These are phyloP conservation scores for Tokudaia tokunoshimensis DNA, from an alignment of 2,797 vertebrate species.

Conservation along the genomic window DNA sequence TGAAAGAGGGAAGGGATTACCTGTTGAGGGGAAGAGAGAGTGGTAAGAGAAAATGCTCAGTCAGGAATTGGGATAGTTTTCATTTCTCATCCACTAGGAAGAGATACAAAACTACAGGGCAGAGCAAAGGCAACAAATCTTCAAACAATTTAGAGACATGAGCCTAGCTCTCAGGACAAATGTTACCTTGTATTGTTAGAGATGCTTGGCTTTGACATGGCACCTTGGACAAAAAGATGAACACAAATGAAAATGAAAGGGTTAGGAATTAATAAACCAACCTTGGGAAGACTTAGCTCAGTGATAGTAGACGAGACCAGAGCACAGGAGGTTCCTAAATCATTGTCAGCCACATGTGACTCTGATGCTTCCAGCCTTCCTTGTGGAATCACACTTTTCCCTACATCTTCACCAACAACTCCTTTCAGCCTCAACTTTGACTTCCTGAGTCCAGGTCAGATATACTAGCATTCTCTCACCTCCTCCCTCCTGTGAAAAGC, in stretches of 20 bases:
- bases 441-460: neutral
- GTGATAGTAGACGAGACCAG: neutral
- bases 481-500: slow-evolving; percentile 44
- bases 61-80: neutral
- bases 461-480: neutral
- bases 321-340: neutral
- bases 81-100: neutral
- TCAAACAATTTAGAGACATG: slow-evolving; percentile 32
- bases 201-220: neutral
- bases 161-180: neutral
- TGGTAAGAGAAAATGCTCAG: slow-evolving; percentile 8
- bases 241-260: neutral
- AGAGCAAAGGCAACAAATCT: neutral
- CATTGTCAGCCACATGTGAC: neutral
- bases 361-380: neutral
- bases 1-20: slow-evolving; percentile 54
- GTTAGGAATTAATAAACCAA: slow-evolving; percentile 15
- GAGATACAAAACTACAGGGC: neutral
- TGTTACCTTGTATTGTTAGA: neutral
- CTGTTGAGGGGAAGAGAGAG: neutral
- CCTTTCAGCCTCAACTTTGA: neutral
- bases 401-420: neutral
- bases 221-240: neutral
- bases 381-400: neutral
- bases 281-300: neutral